Evolutionary conservation across 2,888 invertebrate genomes (phyloP).

Genomic region (Dryocosmus kuriphilus): DNA sequence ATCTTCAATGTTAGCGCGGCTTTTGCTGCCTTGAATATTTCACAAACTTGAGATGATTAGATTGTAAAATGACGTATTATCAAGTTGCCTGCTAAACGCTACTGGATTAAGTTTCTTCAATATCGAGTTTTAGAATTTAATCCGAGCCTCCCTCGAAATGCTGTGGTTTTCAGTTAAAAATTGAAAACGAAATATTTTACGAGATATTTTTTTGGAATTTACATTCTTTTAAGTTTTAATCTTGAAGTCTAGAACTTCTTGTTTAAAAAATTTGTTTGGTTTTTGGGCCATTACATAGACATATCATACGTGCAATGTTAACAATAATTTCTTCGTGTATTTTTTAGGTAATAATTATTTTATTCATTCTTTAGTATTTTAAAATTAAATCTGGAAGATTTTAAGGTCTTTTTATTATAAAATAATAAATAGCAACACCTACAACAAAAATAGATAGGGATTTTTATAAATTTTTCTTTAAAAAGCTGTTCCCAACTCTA

Average conservation of each 20-base stretch:
- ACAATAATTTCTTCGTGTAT: not conserved
- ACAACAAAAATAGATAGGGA: no score
- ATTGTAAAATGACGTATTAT: not conserved
- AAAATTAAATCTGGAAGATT: not conserved
- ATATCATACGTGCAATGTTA: not conserved
- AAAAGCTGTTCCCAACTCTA: no score
- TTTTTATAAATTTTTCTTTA: no score
- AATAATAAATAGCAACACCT: not conserved
- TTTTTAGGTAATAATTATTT: not conserved
- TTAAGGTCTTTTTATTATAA: not conserved
- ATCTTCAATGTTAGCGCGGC: slow-evolving; percentile 81
- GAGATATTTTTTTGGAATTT: no score
- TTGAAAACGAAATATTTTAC: no score
- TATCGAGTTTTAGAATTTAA: no score
- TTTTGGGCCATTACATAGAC: not conserved
- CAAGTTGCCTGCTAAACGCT: not conserved
- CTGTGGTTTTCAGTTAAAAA: no score
- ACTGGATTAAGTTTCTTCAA: no score
- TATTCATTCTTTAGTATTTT: not conserved
- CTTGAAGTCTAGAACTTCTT: not conserved
- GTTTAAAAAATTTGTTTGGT: not conserved
- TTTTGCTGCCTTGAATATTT: slow-evolving; percentile 14
- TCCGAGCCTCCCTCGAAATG: no score
- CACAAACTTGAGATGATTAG: not conserved
- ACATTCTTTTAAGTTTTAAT: no score